Conservation (phyloP, 2,888 invertebrate species). For the Flexamia atlantica region DNA sequence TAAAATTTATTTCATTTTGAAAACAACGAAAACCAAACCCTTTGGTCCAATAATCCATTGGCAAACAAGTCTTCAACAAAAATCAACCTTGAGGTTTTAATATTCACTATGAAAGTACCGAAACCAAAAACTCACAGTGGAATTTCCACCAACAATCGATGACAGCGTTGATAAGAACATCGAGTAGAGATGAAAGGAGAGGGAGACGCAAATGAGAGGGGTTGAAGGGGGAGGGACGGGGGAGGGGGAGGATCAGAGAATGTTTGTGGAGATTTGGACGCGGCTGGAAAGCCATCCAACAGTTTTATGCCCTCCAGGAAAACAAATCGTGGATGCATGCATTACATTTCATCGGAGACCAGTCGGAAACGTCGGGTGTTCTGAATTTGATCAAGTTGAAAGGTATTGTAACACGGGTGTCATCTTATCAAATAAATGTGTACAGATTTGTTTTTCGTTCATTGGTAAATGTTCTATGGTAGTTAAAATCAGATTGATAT, state of each 20-base stretch:
- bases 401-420: too few species aligned
- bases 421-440: too few species aligned
- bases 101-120: neutral
- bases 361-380: neutral
- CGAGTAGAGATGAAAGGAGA: slow-evolving; percentile 9
- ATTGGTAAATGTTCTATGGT: too few species aligned
- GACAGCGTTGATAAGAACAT: slow-evolving; percentile 35
- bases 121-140: neutral
- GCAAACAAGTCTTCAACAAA: too few species aligned
- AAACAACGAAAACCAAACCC: too few species aligned
- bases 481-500: too few species aligned
- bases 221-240: neutral
- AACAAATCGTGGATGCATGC: slow-evolving; percentile 23
- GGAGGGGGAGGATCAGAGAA: slow-evolving; percentile 10
- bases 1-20: too few species aligned
- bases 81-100: too few species aligned
- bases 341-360: slow-evolving; percentile 19
- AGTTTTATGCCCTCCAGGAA: slow-evolving; percentile 37
- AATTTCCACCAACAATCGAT: slow-evolving; percentile 23
- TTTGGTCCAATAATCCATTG: too few species aligned
- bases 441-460: too few species aligned
- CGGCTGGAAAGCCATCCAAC: slow-evolving; percentile 19
- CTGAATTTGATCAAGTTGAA: neutral
- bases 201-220: slow-evolving; percentile 25
- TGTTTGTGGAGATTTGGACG: slow-evolving; percentile 35